Conservation (phyloP, 2,797 vertebrate genomes). For the Cercopithecus neglectus region DNA sequence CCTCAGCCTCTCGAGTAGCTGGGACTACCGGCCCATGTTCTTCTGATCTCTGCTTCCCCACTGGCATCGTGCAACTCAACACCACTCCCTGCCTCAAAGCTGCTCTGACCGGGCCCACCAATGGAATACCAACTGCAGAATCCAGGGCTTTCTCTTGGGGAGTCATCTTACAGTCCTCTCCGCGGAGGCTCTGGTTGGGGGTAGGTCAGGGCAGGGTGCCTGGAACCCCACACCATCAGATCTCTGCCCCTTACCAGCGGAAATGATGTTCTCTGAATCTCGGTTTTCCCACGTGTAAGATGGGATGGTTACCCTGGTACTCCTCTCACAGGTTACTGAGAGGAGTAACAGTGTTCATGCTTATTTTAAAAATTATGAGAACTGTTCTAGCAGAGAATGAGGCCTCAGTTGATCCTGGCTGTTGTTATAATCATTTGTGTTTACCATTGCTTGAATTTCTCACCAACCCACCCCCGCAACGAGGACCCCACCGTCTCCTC, state of each 20-base stretch:
- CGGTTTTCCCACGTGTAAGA: background rate
- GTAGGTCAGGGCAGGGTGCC: background rate
- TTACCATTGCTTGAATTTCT: background rate
- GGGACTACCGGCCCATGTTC: background rate
- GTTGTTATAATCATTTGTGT: background rate
- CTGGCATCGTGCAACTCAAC: background rate
- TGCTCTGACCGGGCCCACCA: background rate
- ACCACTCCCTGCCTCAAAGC: background rate
- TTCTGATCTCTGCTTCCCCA: background rate
- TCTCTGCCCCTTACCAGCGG: too few species aligned
- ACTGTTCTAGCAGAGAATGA: background rate
- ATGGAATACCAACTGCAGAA: background rate
- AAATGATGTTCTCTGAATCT: background rate
- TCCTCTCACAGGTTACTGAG: background rate
- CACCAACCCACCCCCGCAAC: accelerated
- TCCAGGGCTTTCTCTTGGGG: background rate
- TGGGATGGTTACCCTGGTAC: background rate
- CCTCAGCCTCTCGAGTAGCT: background rate
- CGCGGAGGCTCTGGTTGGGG: background rate
- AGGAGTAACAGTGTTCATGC: background rate
- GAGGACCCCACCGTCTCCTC: background rate
- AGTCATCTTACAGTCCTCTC: accelerated
- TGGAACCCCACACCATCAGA: background rate
- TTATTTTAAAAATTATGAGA: background rate
- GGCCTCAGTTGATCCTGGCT: accelerated